Evolutionary conservation across 2,113 vertebrate genomes (phyloP), one percentile per base, ranked within the genome.

Genomic region (Myrmecophaga tridactyla): DNA sequence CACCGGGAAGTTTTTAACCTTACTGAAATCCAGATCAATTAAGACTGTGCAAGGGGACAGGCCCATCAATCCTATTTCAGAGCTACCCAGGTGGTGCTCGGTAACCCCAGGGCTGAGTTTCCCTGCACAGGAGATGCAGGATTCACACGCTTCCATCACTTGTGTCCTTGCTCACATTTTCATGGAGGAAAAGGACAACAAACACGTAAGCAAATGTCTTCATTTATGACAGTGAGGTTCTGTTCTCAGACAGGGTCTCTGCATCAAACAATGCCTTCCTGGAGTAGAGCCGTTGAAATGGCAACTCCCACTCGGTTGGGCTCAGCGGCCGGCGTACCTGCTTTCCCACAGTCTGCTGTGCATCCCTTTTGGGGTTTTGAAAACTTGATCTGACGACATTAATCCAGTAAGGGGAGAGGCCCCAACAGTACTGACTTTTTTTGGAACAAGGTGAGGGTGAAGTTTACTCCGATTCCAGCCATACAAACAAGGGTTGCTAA

Each of bases 291-390:
- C 39, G 46, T 27, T 72, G 29, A 7, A n/a, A 67, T 4, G 1
- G 6, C 48, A 20, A 0, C 46, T 70, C 51, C 58, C 3, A 0
- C 18, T 15, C 63, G 34, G 23, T 21, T 41, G 25, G 11, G n/a
- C 75, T 62, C 17, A 4, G 62, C 7, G 25, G 0, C 0, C 9
- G 7, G 15, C 15, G 25, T 34, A 1, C 48, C 36, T 67, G 0
- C n/a, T n/a, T n/a, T n/a, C n/a, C n/a, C n/a, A n/a, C n/a, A n/a
- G n/a, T n/a, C n/a, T n/a, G n/a, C n/a, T n/a, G n/a, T n/a, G n/a
- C 14, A 12, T 65, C 18, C 39, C 13, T 21, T 6, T 3, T 14
- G 20, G 48, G 27, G 21, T 20, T 21, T 65, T 70, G 63, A 75
- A 46, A 48, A 29, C 43, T 58, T 63, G 13, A 25, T n/a, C 80